phyloP scores from a whole-genome alignment of 2,797 vertebrate genomes.

The Lepus townsendii region DNA sequence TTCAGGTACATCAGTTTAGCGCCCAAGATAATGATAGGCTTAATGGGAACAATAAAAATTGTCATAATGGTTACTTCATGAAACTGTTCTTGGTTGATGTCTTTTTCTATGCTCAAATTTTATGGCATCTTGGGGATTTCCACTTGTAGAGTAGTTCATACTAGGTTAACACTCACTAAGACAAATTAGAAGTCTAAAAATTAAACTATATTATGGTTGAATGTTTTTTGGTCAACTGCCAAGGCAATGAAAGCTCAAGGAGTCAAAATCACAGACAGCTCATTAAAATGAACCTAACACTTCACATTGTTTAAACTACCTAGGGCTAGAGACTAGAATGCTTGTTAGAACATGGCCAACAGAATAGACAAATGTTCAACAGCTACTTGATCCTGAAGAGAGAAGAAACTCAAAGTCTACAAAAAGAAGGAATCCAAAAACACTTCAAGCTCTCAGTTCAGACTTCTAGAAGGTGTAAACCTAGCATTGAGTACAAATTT shows the following conservation, averaged over 20 bases:
- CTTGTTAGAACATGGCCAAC: background rate
- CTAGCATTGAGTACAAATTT: background rate
- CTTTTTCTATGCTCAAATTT: background rate
- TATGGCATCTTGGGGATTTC: background rate
- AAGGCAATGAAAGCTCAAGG: background rate
- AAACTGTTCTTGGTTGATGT: background rate
- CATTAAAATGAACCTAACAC: background rate
- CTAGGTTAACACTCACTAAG: background rate
- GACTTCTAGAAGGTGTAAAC: background rate
- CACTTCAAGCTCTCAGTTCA: background rate
- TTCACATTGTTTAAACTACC: background rate
- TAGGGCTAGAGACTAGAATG: background rate
- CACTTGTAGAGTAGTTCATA: background rate
- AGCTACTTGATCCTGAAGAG: background rate
- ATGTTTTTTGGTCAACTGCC: background rate
- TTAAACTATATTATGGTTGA: background rate
- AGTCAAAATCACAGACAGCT: background rate
- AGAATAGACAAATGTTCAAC: background rate
- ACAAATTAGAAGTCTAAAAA: conserved; percentile 3
- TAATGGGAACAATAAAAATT: background rate
- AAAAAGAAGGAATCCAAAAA: background rate
- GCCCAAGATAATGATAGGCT: background rate
- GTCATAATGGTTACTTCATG: background rate
- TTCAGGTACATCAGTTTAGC: background rate
- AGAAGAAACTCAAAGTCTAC: background rate